Evolutionary conservation across 2,888 invertebrate genomes (phyloP).

Genomic region (Noctua janthe): DNA sequence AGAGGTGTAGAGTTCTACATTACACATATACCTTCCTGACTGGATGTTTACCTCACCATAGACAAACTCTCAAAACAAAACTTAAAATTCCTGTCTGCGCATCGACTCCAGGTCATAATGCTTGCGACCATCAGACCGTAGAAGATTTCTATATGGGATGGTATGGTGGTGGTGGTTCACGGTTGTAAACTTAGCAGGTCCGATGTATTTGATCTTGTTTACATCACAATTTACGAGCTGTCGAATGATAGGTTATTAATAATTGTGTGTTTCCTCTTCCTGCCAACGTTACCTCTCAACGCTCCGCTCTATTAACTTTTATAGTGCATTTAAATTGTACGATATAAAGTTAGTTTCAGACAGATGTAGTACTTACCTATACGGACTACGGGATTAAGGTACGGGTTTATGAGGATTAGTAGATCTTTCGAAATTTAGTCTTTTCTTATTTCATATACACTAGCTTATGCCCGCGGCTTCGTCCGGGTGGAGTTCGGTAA

Average conservation of each 20-base stretch:
- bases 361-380: not conserved
- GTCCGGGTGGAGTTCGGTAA: too few relatives aligned
- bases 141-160: not conserved
- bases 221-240: slow-evolving; percentile 42
- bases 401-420: not conserved
- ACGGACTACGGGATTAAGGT: too few relatives aligned
- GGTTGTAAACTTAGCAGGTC: slow-evolving; percentile 15
- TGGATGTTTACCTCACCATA: not conserved
- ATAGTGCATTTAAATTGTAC: slow-evolving; percentile 2
- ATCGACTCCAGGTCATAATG: not conserved
- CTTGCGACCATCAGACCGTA: not conserved
- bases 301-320: slow-evolving; percentile 27
- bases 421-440: not conserved
- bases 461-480: too few relatives aligned
- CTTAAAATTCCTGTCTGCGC: not conserved
- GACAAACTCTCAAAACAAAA: not conserved
- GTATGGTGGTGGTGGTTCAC: not conserved
- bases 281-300: slow-evolving; percentile 32
- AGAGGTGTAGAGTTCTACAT: not conserved
- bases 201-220: slow-evolving; percentile 47
- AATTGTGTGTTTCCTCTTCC: slow-evolving; percentile 44
- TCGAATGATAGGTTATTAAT: slow-evolving; percentile 51
- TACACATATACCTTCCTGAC: not conserved
- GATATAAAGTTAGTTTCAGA: slow-evolving; percentile 1
- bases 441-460: too few relatives aligned